A percentile compares a stretch with the other conserved stretches of the same genome.
Conservation (phyloP, 2,888 invertebrate species). For the Brachyptera putata region DNA sequence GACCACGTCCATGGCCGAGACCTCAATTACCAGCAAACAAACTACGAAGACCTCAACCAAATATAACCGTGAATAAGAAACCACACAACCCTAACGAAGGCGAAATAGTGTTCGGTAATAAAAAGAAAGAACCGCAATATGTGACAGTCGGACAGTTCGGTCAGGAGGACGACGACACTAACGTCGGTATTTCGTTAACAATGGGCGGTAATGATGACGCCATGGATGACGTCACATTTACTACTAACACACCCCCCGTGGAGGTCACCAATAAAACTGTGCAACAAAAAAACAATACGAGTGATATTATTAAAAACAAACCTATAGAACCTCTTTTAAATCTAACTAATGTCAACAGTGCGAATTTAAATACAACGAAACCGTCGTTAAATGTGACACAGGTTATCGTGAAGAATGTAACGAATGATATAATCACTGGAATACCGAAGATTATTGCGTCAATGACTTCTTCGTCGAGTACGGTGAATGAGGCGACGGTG, state of each 20-base stretch:
- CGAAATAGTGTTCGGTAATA: conserved; percentile 7
- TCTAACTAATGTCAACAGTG: no score
- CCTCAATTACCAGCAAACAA: conserved; percentile 2
- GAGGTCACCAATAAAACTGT: not conserved
- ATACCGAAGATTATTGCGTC: conserved; percentile 22
- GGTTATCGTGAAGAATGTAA: not conserved
- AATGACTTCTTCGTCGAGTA: conserved; percentile 25
- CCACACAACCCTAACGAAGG: no score
- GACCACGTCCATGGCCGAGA: not conserved
- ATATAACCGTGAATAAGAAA: not conserved
- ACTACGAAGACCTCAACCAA: not conserved
- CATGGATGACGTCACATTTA: conserved; percentile 11
- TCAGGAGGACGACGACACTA: not conserved
- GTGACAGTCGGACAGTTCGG: not conserved
- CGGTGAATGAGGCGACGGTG: conserved; percentile 24
- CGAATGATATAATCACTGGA: not conserved
- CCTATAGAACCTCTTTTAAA: no score
- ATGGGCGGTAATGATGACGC: not conserved
- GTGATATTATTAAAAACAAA: no score
- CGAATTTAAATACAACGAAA: not conserved
- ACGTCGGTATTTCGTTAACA: conserved; percentile 1
- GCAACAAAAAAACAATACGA: not conserved
- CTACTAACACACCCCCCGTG: not conserved
- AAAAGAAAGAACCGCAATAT: conserved; percentile 6
- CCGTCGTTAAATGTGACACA: not conserved